Conservation (phyloP, 2,113 vertebrate genomes). For the Oryzias melastigma region DNA sequence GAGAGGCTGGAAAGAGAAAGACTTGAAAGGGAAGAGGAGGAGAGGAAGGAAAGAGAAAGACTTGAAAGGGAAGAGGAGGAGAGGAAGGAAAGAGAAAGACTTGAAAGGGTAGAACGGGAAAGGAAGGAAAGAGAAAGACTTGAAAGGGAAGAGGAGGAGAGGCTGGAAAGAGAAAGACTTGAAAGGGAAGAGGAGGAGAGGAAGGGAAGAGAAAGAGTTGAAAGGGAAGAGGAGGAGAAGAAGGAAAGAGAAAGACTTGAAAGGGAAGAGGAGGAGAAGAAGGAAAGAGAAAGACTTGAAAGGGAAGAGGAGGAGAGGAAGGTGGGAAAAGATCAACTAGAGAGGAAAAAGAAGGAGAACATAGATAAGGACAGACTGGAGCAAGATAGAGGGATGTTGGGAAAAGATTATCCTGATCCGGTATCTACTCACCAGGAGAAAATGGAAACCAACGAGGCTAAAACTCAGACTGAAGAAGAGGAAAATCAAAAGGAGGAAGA, state of each 20-base stretch:
- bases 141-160: neutral
- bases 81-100: neutral
- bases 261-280: neutral
- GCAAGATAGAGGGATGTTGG: no score
- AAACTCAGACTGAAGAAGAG: no score
- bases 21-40: neutral
- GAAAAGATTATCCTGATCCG: no score
- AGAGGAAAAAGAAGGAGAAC: neutral
- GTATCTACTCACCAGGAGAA: no score
- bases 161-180: neutral
- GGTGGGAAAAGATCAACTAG: neutral
- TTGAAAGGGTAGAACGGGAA: neutral
- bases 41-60: neutral
- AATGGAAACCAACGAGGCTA: no score
- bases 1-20: neutral
- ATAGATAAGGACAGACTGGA: neutral
- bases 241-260: neutral
- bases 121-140: neutral
- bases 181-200: neutral
- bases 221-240: neutral
- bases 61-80: neutral
- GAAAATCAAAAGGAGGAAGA: no score
- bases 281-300: slow-evolving; percentile 14
- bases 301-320: slow-evolving; percentile 24
- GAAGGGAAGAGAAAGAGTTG: neutral